phyloP scores from a whole-genome alignment of 2,888 invertebrate genomes.

The Bellardia pandia region DNA sequence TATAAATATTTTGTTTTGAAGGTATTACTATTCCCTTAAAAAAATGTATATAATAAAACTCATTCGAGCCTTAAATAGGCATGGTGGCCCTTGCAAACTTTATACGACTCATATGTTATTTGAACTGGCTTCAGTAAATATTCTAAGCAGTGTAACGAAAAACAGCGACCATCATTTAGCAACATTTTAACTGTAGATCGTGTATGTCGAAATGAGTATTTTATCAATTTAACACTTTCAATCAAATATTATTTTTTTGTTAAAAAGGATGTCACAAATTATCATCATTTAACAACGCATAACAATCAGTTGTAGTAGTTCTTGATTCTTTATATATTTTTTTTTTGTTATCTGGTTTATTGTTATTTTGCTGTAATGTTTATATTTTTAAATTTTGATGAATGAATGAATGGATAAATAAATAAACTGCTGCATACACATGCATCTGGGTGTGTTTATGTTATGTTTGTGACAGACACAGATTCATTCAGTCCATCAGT shows the following conservation, averaged over 20 bases:
- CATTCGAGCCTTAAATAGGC: too few species aligned
- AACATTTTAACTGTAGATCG: slow-evolving; percentile 4
- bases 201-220: slow-evolving; percentile 21
- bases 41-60: too few species aligned
- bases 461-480: neutral
- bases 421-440: slow-evolving; percentile 31
- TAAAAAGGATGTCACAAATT: slow-evolving; percentile 73
- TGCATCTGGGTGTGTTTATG: neutral
- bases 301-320: slow-evolving; percentile 79
- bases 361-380: slow-evolving; percentile 38
- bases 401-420: slow-evolving; percentile 30
- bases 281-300: slow-evolving; percentile 81
- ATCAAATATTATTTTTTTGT: slow-evolving; percentile 44
- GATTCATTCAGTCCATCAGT: slow-evolving; percentile 1
- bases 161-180: slow-evolving; percentile 2
- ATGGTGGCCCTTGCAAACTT: neutral
- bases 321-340: slow-evolving; percentile 63
- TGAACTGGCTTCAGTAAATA: neutral
- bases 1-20: too few species aligned
- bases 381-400: slow-evolving; percentile 48
- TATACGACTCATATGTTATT: neutral
- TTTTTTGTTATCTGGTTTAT: slow-evolving; percentile 35
- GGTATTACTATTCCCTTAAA: too few species aligned
- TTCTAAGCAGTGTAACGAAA: neutral
- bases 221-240: slow-evolving; percentile 67